phyloP scores from a whole-genome alignment of 2,888 invertebrate species.

The Salpingus planirostris region DNA sequence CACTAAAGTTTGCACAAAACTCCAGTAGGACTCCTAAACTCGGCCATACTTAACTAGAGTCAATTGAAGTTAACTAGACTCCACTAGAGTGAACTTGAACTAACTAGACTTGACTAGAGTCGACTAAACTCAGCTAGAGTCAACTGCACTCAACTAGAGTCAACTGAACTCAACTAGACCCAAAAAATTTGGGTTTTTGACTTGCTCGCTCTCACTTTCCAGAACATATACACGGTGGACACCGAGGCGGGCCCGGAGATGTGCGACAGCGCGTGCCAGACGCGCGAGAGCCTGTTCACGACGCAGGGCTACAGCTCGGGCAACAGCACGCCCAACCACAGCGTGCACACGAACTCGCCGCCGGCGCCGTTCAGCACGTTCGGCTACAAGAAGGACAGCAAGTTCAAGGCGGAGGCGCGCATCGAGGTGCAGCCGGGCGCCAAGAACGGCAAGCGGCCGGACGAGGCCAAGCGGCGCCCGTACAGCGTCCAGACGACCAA shows the following conservation, averaged over 20 bases:
- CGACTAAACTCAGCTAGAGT: too few species aligned
- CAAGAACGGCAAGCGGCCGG: conserved; percentile 5
- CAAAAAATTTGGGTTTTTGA: too few species aligned
- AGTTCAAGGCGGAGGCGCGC: conserved; percentile 52
- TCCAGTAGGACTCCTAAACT: too few species aligned
- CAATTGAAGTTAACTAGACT: too few species aligned
- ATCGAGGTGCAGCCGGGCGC: conserved; percentile 47
- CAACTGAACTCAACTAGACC: too few species aligned
- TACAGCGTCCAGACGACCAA: conserved; percentile 79
- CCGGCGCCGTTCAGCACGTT: conserved; percentile 48
- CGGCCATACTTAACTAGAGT: too few species aligned
- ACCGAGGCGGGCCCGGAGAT: conserved; percentile 45
- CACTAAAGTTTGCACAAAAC: too few species aligned
- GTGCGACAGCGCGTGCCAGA: conserved; percentile 73
- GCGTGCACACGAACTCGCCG: conserved; percentile 33
- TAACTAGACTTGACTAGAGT: too few species aligned
- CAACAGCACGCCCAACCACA: conserved; percentile 38
- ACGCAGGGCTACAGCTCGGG: conserved; percentile 37
- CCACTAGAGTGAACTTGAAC: too few species aligned
- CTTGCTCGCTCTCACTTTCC: too few species aligned
- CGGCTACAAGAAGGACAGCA: conserved; percentile 43
- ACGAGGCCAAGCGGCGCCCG: conserved; percentile 41
- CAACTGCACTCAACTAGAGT: too few species aligned
- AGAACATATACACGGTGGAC: conserved; percentile 34
- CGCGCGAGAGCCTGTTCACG: conserved; percentile 67